These are phyloP conservation scores for Sebastes cheni DNA, from an alignment of 2,797 vertebrate species.

Conservation along the genomic window DNA sequence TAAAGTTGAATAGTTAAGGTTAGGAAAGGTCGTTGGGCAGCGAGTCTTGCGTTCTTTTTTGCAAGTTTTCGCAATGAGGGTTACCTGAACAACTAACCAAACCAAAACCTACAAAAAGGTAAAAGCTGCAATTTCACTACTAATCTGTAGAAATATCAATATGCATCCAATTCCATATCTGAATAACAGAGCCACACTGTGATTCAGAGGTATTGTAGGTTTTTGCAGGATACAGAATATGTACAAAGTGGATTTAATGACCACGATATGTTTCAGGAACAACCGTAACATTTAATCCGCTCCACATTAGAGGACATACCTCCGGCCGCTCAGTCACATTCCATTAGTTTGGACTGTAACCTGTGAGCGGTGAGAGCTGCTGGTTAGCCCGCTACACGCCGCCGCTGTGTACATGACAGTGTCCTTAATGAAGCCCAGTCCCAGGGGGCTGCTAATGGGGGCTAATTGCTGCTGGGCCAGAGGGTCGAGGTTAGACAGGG, in stretches of 20 bases:
- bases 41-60: too few relatives aligned
- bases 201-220: not conserved
- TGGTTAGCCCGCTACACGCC: slow-evolving; percentile 47
- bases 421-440: slow-evolving; percentile 78
- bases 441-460: slow-evolving; percentile 78
- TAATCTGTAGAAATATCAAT: not conserved
- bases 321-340: slow-evolving; percentile 37
- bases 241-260: not conserved
- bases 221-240: not conserved
- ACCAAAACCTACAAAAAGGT: not conserved
- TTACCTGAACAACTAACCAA: too few relatives aligned
- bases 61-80: too few relatives aligned
- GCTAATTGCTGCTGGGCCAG: slow-evolving; percentile 82
- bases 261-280: not conserved
- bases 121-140: not conserved
- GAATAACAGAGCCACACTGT: not conserved
- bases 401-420: slow-evolving; percentile 61
- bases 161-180: not conserved
- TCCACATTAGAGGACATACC: not conserved
- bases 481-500: slow-evolving; percentile 77
- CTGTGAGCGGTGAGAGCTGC: slow-evolving; percentile 50
- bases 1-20: too few relatives aligned
- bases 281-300: not conserved
- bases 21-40: too few relatives aligned
- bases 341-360: slow-evolving; percentile 51